Evolutionary conservation across 1,140 invertebrate species (phyloP).

Genomic region (Neodiprion pinetum): DNA sequence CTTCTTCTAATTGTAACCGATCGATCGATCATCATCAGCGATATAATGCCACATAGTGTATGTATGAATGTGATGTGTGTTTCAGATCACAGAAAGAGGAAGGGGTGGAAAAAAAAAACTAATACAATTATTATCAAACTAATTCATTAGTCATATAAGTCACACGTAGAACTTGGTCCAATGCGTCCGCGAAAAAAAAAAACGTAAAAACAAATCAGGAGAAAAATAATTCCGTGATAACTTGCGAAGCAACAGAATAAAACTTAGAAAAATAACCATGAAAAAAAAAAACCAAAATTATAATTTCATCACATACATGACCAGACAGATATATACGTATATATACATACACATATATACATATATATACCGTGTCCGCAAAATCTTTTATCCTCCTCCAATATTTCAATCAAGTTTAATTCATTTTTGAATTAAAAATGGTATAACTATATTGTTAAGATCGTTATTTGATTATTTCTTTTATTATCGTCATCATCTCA

Average conservation of each 20-base stretch:
- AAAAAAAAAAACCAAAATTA: neutral
- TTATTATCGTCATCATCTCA: no score
- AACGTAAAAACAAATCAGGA: neutral
- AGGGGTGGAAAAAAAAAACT: neutral
- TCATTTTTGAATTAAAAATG: no score
- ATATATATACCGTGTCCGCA: no score
- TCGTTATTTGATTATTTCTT: no score
- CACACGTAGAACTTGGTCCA: neutral
- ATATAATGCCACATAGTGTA: neutral
- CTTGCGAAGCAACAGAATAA: neutral
- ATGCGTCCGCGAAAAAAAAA: neutral
- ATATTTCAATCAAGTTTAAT: no score
- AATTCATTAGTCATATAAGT: neutral
- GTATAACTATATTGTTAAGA: no score
- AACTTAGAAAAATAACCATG: neutral
- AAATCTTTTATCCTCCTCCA: no score
- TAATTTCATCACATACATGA: neutral
- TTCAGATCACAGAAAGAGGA: neutral
- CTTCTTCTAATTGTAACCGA: neutral
- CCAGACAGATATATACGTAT: neutral
- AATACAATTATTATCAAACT: conserved; percentile 6
- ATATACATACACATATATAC: no score
- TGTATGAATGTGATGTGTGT: neutral
- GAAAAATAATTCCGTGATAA: neutral
- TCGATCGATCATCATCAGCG: no score